phyloP scores from a whole-genome alignment of 2,888 invertebrate species.

The Lithodes maja region DNA sequence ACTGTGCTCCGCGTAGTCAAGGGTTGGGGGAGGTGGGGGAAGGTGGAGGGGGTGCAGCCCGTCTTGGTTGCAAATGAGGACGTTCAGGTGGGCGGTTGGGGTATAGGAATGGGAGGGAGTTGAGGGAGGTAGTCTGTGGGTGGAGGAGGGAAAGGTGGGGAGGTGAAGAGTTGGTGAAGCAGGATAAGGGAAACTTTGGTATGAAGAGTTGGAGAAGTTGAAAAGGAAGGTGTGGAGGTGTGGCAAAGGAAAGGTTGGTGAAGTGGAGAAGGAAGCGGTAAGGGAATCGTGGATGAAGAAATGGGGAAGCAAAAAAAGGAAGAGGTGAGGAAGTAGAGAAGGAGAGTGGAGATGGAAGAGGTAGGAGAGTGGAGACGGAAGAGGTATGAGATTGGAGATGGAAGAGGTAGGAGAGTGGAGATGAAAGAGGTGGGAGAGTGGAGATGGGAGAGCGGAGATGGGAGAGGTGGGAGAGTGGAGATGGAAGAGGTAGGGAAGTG shows the following conservation, averaged over 20 bases:
- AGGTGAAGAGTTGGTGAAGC: not conserved
- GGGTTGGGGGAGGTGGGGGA: slow-evolving; percentile 7
- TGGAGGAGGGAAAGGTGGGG: not conserved
- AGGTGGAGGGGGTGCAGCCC: slow-evolving; percentile 5
- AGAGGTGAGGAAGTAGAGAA: not conserved
- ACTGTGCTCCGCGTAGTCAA: slow-evolving; percentile 39
- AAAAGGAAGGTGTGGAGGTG: not conserved
- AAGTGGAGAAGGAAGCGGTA: not conserved
- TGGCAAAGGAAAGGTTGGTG: not conserved
- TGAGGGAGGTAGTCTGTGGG: not conserved
- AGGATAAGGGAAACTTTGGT: not conserved
- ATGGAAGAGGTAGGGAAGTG: no score
- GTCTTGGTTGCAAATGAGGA: not conserved
- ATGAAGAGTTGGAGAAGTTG: not conserved
- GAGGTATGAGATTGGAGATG: no score
- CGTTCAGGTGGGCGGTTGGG: not conserved
- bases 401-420: no score
- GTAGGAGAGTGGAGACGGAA: no score
- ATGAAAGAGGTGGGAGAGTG: no score
- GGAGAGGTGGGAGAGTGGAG: not conserved
- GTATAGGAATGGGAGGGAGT: slow-evolving; percentile 18
- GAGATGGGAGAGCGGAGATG: no score
- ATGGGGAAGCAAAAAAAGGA: not conserved
- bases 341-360: no score
- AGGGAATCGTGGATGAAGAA: not conserved